A percentile compares a stretch with the other conserved stretches of the same genome.
phyloP scores from a whole-genome alignment of 1,140 invertebrate genomes.

The Prorops nasuta region DNA sequence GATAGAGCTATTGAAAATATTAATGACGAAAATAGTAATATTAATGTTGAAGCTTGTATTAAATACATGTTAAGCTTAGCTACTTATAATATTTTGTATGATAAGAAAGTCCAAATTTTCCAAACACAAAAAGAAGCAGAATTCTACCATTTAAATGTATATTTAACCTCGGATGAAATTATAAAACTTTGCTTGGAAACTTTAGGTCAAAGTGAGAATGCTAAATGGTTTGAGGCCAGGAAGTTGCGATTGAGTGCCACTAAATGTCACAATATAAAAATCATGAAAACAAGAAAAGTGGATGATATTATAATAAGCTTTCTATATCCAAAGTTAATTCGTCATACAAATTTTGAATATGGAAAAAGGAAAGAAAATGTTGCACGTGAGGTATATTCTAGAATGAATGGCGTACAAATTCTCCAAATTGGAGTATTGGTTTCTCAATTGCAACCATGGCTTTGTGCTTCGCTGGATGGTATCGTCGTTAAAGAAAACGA shows the following conservation, averaged over 20 bases:
- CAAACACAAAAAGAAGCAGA: constrained; percentile 16
- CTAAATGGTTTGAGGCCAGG: constrained; percentile 16
- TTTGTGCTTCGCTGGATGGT: constrained; percentile 21
- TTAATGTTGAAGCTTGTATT: background rate
- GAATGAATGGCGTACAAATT: constrained; percentile 12
- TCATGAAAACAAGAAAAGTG: constrained; percentile 7
- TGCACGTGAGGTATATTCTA: constrained; percentile 1
- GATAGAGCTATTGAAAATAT: background rate
- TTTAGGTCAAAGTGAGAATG: constrained; percentile 17
- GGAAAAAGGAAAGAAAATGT: constrained; percentile 8
- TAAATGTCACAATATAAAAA: constrained; percentile 22
- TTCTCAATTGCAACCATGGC: constrained; percentile 15
- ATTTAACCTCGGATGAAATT: constrained; percentile 27
- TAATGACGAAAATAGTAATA: background rate
- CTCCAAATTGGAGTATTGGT: constrained; percentile 17
- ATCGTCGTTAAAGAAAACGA: constrained; percentile 19
- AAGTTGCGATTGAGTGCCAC: constrained; percentile 15
- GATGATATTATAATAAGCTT: constrained; percentile 12
- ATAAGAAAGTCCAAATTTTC: background rate
- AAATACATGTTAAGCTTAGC: background rate
- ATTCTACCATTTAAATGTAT: constrained; percentile 24
- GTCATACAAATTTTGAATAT: constrained; percentile 7
- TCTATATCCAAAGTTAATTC: constrained; percentile 8
- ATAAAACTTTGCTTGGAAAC: constrained; percentile 31
- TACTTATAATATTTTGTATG: background rate